A percentile compares a stretch with the other conserved stretches of the same genome.
These are phyloP conservation scores for Globicephala melas DNA, from an alignment of 2,113 vertebrate genomes.

Conservation along the genomic window DNA sequence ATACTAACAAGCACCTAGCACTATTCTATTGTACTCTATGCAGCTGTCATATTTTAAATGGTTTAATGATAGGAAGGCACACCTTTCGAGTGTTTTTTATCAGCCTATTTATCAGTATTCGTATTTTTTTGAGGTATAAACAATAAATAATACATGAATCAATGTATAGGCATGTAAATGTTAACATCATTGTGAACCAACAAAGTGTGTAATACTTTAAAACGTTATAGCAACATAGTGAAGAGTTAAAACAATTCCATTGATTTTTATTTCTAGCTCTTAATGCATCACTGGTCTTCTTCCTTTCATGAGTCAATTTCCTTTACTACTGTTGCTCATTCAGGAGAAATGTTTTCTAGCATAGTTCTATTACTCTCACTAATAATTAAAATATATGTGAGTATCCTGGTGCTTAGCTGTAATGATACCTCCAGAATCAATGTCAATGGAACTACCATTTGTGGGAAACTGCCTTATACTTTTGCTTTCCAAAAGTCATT, in stretches of 20 bases:
- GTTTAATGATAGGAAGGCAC: not conserved
- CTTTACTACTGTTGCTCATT: slow-evolving; percentile 36
- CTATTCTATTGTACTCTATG: not conserved
- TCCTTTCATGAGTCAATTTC: slow-evolving; percentile 54
- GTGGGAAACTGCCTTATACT: not conserved
- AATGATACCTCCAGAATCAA: not conserved
- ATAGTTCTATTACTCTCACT: slow-evolving; percentile 7
- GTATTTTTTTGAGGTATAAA: not conserved
- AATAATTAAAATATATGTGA: slow-evolving; percentile 38
- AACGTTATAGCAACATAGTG: not conserved
- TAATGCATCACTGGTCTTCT: not conserved
- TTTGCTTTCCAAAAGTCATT: slow-evolving; percentile 51
- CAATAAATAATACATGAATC: slow-evolving; percentile 7
- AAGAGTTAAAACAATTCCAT: slow-evolving; percentile 49
- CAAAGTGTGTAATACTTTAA: not conserved
- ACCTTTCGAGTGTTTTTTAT: not conserved
- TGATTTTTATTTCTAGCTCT: slow-evolving; percentile 60
- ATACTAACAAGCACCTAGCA: not conserved
- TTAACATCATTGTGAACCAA: not conserved
- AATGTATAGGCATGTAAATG: not conserved
- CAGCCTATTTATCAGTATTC: not conserved
- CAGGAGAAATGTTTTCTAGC: slow-evolving; percentile 25
- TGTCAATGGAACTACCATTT: not conserved
- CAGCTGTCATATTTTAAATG: slow-evolving; percentile 1
- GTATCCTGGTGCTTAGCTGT: not conserved